A percentile compares a stretch with the other conserved stretches of the same genome.
phyloP scores from a whole-genome alignment of 2,113 vertebrate genomes.

The Bos indicus region DNA sequence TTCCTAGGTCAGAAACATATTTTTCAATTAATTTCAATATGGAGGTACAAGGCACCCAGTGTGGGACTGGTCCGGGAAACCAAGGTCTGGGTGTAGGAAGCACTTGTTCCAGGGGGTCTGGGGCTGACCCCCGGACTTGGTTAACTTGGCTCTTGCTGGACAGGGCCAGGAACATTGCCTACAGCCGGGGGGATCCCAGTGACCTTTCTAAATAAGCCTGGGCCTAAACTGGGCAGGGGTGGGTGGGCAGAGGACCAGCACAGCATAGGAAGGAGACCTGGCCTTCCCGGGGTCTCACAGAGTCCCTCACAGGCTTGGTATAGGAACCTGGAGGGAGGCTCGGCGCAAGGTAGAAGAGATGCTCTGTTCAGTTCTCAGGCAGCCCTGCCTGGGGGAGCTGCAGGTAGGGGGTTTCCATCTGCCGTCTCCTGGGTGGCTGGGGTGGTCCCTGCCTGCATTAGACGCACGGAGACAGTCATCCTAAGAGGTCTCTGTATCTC shows the following conservation, averaged over 20 bases:
- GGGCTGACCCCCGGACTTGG: no score
- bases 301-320: background rate
- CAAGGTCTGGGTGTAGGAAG: accelerated
- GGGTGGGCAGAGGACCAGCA: background rate
- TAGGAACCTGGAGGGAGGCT: background rate
- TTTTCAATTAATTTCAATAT: constrained; percentile 81
- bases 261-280: background rate
- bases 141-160: background rate
- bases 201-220: background rate
- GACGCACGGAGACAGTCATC: background rate
- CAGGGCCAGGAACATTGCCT: accelerated
- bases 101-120: background rate
- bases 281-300: background rate
- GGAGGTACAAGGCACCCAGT: constrained; percentile 23
- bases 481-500: background rate
- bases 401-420: background rate
- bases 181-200: accelerated
- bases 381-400: accelerated
- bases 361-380: accelerated
- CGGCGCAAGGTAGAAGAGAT: accelerated
- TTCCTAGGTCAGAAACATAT: constrained; percentile 69
- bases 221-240: accelerated
- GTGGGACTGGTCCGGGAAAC: background rate
- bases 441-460: background rate
- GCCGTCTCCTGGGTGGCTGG: background rate